Evolutionary conservation across 1,140 invertebrate genomes (phyloP).

Genomic region (Melipona quadrifasciata): DNA sequence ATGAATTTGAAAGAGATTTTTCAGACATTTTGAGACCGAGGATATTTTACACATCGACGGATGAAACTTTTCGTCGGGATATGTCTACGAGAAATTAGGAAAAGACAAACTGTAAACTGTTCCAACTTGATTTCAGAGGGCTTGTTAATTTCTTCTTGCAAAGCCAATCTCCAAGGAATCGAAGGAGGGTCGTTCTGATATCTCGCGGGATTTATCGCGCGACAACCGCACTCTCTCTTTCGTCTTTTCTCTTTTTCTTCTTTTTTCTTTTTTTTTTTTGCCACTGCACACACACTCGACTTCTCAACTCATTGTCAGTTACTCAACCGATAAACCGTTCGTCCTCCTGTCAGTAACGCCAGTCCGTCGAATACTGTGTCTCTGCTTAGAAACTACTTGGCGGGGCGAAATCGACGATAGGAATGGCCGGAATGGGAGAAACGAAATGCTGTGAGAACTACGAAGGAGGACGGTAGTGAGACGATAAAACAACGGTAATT

Average conservation of each 20-base stretch:
- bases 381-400: conserved; percentile 76
- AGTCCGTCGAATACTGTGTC: conserved; percentile 78
- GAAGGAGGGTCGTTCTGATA: not conserved
- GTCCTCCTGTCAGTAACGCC: conserved; percentile 73
- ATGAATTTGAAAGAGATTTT: not conserved
- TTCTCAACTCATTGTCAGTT: conserved; percentile 72
- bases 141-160: not conserved
- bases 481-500: conserved; percentile 4
- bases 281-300: conserved; percentile 78
- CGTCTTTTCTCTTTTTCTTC: conserved; percentile 47
- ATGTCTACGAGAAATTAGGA: too few species aligned
- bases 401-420: conserved; percentile 60
- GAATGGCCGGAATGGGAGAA: conserved; percentile 45
- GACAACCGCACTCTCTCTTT: not conserved
- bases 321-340: conserved; percentile 78
- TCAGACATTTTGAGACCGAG: not conserved
- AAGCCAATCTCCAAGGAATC: conserved; percentile 36
- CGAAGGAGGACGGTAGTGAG: conserved; percentile 34
- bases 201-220: conserved; percentile 22
- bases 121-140: too few species aligned
- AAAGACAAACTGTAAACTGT: too few species aligned
- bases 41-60: too few species aligned
- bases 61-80: too few species aligned
- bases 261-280: conserved; percentile 65
- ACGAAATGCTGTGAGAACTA: conserved; percentile 42